Percentiles rank a stretch among this genome's conserved stretches.
Evolutionary conservation across 2,888 invertebrate species (phyloP).

Genomic region (Amphipoea oculea): DNA sequence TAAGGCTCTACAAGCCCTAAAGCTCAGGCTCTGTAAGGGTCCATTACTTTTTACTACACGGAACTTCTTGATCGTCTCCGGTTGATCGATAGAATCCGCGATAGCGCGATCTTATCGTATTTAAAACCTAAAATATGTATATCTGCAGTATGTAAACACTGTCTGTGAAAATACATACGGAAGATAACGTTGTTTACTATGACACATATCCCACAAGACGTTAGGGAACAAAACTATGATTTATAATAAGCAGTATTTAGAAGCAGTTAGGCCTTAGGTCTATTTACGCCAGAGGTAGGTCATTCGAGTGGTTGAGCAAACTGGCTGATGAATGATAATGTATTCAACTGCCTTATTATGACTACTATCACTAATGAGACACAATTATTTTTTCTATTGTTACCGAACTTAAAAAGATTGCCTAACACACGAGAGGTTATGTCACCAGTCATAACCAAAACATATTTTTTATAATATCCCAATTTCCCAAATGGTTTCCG

Average conservation of each 20-base stretch:
- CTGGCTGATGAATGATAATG: not conserved
- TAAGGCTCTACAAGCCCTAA: no score
- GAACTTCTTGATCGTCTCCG: no score
- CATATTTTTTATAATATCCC: not conserved
- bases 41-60: not conserved
- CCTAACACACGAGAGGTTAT: no score
- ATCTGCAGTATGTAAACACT: conserved; percentile 29
- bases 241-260: not conserved
- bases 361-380: no score
- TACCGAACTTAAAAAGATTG: no score
- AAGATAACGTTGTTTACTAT: conserved; percentile 39
- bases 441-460: not conserved
- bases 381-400: no score
- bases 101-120: conserved; percentile 19
- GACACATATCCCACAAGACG: conserved; percentile 1
- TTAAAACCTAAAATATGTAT: conserved; percentile 12
- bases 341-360: not conserved
- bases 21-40: no score
- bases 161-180: conserved; percentile 16
- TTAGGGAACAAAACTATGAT: not conserved
- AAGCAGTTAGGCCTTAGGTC: not conserved
- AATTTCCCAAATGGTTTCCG: not conserved
- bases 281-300: not conserved
- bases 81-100: conserved; percentile 1
- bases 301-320: not conserved